A percentile compares a stretch with the other conserved stretches of the same genome.
Conservation (phyloP, 2,888 invertebrate genomes). For the Drosophila setosimentum region DNA sequence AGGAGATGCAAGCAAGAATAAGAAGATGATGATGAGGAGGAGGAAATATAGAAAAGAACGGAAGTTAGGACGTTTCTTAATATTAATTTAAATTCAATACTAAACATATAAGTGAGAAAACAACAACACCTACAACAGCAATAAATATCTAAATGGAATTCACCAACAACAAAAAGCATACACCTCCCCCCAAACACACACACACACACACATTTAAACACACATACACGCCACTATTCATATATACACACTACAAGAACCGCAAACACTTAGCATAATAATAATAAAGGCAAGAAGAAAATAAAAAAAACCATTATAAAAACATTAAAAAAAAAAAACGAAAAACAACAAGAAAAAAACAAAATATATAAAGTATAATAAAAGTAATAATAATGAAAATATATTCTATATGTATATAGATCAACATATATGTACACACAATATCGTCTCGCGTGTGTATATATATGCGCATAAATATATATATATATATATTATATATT, state of each 20-base stretch:
- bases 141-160: constrained; percentile 43
- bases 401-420: constrained; percentile 57
- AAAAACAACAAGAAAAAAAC: constrained; percentile 13
- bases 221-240: constrained; percentile 13
- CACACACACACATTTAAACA: constrained; percentile 15
- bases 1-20: background rate
- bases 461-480: constrained; percentile 17
- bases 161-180: constrained; percentile 28
- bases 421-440: constrained; percentile 31
- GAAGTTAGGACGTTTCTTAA: constrained; percentile 69
- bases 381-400: constrained; percentile 24
- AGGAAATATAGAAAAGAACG: constrained; percentile 7
- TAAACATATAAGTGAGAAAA: constrained; percentile 57
- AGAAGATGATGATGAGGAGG: background rate
- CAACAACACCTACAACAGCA: constrained; percentile 16
- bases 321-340: constrained; percentile 18
- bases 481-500: constrained; percentile 24
- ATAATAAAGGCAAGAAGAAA: constrained; percentile 26
- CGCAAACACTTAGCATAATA: constrained; percentile 70
- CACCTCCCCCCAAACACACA: background rate
- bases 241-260: constrained; percentile 39
- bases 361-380: constrained; percentile 1
- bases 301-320: constrained; percentile 3
- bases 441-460: constrained; percentile 35
- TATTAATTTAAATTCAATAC: constrained; percentile 77